A percentile compares a stretch with the other conserved stretches of the same genome.
Conservation (phyloP, 1,140 invertebrate species). For the Littorina saxatilis region DNA sequence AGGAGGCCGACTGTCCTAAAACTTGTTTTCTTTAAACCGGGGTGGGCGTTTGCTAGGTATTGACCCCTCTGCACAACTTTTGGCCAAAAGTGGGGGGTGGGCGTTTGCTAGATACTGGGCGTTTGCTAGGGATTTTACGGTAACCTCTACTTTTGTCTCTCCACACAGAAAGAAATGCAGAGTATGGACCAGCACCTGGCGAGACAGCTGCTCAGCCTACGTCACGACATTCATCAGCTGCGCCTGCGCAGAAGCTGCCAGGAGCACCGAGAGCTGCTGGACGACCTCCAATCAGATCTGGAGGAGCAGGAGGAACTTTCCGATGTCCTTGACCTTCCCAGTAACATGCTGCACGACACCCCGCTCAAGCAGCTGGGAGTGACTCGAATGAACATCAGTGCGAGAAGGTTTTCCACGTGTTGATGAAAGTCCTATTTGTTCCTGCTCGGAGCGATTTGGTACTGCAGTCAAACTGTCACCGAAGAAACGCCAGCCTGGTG, state of each 20-base stretch:
- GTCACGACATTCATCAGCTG: conserved; percentile 67
- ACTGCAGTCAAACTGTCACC: too few relatives aligned
- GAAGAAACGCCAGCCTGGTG: too few relatives aligned
- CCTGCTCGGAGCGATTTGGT: too few relatives aligned
- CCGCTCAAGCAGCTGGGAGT: conserved; percentile 68
- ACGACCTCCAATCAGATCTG: conserved; percentile 67
- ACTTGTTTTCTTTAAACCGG: too few relatives aligned
- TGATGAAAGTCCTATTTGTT: conserved; percentile 38
- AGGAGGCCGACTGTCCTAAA: too few relatives aligned
- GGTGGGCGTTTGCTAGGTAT: too few relatives aligned
- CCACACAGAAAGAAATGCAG: conserved; percentile 65
- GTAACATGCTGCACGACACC: conserved; percentile 50
- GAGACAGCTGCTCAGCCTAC: conserved; percentile 60
- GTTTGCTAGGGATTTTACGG: too few relatives aligned
- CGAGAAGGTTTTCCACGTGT: conserved; percentile 69
- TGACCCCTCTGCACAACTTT: too few relatives aligned
- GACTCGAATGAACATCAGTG: conserved; percentile 66
- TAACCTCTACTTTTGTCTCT: too few relatives aligned
- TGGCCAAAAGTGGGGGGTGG: too few relatives aligned
- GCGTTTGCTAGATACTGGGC: too few relatives aligned
- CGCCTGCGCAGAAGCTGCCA: conserved; percentile 65
- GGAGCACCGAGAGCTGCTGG: conserved; percentile 67
- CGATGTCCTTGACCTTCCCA: conserved; percentile 65
- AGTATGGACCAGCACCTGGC: conserved; percentile 67
- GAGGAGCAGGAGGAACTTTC: conserved; percentile 64